Evolutionary conservation across 2,113 vertebrate genomes (phyloP), one percentile per base, ranked within the genome.

Genomic region (Misgurnus anguillicaudatus): DNA sequence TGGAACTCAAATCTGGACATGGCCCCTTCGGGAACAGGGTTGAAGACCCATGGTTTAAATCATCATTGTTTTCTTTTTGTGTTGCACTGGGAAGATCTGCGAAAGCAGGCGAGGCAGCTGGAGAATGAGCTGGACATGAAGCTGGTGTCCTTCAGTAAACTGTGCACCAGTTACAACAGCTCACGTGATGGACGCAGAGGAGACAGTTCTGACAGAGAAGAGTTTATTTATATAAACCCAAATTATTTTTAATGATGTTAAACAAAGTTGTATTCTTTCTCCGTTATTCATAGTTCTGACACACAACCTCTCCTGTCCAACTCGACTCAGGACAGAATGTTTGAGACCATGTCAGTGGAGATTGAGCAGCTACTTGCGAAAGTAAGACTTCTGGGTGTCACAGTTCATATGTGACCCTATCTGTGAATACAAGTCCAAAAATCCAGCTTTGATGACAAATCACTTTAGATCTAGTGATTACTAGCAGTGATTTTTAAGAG

Each of bases 281-380:
- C 55, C 24, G 5, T 68, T 38, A 58, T n/a, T 4, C 78, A 62
- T 77, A 99, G 97, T 87, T 98, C 96, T 36, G 98, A 99, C 85
- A 99, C 97, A 67, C 97, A 96, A 21, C 98, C 98, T 0, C 93
- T 99, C 36, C 89, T 99, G 72, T 98, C 97, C 91, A 98, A 98
- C 87, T 99, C 97, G 5, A 98, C 94, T 83, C 98, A 99, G 91
- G 97, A 99, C 92, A 95, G 97, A 86, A 98, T 99, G 98, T 99
- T 99, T 92, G 98, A 99, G 87, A 97, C 97, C 42, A 98, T 99
- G 97, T 97, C 98, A 13, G 96, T 99, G 86, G 98, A 99, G 88
- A 97, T 99, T 78, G 98, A 99, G 79, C 98, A 99, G 31, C 94
- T 99, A 36, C 89, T 99, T 87, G 94, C 95, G 63, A 99, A 96